phyloP scores from a whole-genome alignment of 2,797 vertebrate species.

The Ctenopoma multispine region DNA sequence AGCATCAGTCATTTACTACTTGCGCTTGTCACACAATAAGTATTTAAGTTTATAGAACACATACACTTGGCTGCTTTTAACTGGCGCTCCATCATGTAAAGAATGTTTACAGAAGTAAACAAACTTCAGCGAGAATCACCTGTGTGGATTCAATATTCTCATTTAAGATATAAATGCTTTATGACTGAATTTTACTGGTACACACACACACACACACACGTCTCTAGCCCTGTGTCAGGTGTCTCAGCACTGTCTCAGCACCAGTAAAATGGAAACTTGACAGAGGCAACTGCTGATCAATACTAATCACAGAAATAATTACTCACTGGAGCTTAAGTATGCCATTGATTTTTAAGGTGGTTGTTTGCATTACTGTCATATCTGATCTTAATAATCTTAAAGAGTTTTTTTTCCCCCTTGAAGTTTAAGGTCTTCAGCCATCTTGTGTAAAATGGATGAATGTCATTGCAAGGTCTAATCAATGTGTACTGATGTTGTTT shows the following conservation, averaged over 20 bases:
- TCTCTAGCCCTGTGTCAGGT: constrained; percentile 49
- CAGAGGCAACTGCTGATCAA: constrained; percentile 78
- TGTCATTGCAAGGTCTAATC: constrained; percentile 80
- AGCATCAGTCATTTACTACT: no score
- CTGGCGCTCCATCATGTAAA: constrained; percentile 4
- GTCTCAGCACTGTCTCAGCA: constrained; percentile 59
- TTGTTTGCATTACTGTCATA: constrained; percentile 85
- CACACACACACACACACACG: constrained; percentile 29
- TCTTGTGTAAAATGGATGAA: constrained; percentile 73
- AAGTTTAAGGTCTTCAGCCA: constrained; percentile 72
- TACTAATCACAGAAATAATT: constrained; percentile 88
- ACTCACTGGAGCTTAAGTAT: constrained; percentile 77
- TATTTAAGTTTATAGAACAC: no score
- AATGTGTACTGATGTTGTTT: constrained; percentile 66
- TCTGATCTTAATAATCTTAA: constrained; percentile 84
- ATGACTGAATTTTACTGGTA: constrained; percentile 47
- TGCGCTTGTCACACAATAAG: no score
- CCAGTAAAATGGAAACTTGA: constrained; percentile 74
- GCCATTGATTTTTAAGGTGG: constrained; percentile 83
- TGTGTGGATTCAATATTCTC: constrained; percentile 35
- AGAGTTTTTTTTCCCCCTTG: constrained; percentile 69
- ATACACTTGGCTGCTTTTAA: no score
- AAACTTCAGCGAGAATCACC: constrained; percentile 12
- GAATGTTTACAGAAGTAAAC: constrained; percentile 19
- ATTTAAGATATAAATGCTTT: constrained; percentile 24